phyloP scores from a whole-genome alignment of 2,797 vertebrate genomes.

The Nasua narica region DNA sequence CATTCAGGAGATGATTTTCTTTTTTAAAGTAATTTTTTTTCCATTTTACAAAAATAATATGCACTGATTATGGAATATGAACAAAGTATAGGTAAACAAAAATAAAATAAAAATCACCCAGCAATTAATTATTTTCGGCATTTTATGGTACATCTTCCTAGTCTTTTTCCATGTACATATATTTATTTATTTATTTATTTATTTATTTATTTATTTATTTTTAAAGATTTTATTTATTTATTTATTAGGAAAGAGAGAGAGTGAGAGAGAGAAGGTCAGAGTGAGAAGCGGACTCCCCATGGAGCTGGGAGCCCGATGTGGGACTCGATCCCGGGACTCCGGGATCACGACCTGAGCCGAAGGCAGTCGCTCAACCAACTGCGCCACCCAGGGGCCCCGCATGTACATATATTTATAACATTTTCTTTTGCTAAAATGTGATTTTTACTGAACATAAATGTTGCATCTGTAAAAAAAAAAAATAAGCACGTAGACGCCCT shows the following conservation, averaged over 20 bases:
- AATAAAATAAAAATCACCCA: neutral
- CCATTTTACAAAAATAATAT: neutral
- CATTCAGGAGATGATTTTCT: neutral
- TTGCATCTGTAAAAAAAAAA: neutral
- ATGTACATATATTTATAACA: no score
- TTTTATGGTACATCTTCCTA: neutral
- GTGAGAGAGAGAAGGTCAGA: no score
- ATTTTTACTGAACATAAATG: neutral
- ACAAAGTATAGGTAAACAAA: neutral
- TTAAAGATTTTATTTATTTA: no score
- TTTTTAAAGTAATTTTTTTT: neutral
- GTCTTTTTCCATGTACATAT: neutral
- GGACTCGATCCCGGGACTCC: no score
- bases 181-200: no score
- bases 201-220: no score
- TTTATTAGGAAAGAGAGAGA: no score
- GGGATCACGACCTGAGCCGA: no score
- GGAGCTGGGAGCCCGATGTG: no score
- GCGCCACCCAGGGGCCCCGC: no score
- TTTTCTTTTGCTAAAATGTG: neutral
- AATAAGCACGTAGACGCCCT: neutral
- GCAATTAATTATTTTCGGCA: neutral
- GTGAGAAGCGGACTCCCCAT: no score
- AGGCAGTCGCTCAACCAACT: no score
- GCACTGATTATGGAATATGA: neutral